phyloP scores from a whole-genome alignment of 2,888 invertebrate species.

The Tetragonula carbonaria region DNA sequence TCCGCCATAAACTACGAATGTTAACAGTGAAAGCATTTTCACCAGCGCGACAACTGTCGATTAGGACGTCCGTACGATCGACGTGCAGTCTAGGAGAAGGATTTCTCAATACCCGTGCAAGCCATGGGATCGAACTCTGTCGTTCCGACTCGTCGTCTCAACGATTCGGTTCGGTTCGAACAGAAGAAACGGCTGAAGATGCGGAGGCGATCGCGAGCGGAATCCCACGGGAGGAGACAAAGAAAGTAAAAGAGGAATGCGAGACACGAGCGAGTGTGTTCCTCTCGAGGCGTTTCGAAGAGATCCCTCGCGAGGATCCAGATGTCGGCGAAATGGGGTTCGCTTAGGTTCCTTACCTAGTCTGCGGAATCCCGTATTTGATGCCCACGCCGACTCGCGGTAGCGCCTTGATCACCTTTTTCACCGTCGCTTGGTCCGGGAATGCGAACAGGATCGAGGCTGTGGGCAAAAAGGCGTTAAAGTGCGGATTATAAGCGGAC shows the following conservation, averaged over 20 bases:
- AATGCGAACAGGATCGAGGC: constrained; percentile 99
- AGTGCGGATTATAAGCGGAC: constrained; percentile 62
- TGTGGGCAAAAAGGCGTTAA: constrained; percentile 85
- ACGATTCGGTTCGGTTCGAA: neutral
- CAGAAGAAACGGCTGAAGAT: constrained; percentile 47
- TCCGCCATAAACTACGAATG: no score
- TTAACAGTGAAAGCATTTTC: no score
- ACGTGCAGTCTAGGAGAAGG: neutral
- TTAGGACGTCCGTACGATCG: neutral
- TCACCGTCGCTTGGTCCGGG: constrained; percentile 98
- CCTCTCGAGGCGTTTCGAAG: constrained; percentile 48
- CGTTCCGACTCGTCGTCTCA: constrained; percentile 12
- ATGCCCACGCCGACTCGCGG: constrained; percentile 99
- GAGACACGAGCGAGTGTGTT: constrained; percentile 68
- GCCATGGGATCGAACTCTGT: constrained; percentile 1
- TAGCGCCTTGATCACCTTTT: constrained; percentile 98
- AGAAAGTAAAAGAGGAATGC: constrained; percentile 79
- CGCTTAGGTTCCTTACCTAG: constrained; percentile 87
- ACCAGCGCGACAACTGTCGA: neutral
- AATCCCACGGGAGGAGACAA: constrained; percentile 70
- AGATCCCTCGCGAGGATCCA: constrained; percentile 44
- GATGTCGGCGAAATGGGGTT: constrained; percentile 48
- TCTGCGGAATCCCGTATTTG: constrained; percentile 99
- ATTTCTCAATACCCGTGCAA: constrained; percentile 35
- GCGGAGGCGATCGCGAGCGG: constrained; percentile 59